phyloP scores from a whole-genome alignment of 92 coral and sea anemone genomes.

The Actinernus sp. region DNA sequence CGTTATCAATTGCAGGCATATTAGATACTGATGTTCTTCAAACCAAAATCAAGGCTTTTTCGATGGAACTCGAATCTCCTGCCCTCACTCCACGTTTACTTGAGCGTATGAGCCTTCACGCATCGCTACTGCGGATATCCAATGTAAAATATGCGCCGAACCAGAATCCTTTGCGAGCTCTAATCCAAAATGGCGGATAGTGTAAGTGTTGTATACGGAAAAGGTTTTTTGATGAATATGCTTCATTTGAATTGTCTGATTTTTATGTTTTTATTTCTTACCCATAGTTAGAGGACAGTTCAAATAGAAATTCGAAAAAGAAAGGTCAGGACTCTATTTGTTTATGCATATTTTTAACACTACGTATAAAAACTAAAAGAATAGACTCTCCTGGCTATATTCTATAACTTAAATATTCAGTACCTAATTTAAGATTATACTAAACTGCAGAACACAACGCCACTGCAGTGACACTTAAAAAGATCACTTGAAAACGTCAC shows the following conservation, averaged over 20 bases:
- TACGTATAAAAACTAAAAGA: too few species aligned
- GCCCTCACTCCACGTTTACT: slow-evolving; percentile 19
- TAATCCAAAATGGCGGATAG: slow-evolving; percentile 80
- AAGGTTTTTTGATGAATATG: not conserved
- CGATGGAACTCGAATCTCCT: not conserved
- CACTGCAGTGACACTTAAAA: too few species aligned
- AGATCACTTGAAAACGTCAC: too few species aligned
- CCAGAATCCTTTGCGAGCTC: slow-evolving; percentile 49
- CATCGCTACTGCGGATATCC: not conserved
- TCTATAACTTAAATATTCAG: too few species aligned
- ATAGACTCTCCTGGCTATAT: too few species aligned
- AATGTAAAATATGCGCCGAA: slow-evolving; percentile 24
- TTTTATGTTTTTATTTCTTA: not conserved
- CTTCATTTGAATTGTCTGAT: not conserved
- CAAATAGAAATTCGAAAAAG: slow-evolving; percentile 39
- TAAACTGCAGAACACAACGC: too few species aligned
- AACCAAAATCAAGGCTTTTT: slow-evolving; percentile 4
- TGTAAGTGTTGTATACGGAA: slow-evolving; percentile 31
- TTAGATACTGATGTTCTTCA: not conserved
- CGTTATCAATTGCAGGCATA: slow-evolving; percentile 64
- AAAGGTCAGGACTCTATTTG: slow-evolving; percentile 35
- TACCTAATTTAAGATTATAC: too few species aligned
- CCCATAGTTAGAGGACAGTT: slow-evolving; percentile 11
- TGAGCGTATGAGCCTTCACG: slow-evolving; percentile 24
- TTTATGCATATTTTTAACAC: not conserved